Base-by-base conservation (phyloP, 2,888 invertebrate species). In the Automeris io region DNA sequence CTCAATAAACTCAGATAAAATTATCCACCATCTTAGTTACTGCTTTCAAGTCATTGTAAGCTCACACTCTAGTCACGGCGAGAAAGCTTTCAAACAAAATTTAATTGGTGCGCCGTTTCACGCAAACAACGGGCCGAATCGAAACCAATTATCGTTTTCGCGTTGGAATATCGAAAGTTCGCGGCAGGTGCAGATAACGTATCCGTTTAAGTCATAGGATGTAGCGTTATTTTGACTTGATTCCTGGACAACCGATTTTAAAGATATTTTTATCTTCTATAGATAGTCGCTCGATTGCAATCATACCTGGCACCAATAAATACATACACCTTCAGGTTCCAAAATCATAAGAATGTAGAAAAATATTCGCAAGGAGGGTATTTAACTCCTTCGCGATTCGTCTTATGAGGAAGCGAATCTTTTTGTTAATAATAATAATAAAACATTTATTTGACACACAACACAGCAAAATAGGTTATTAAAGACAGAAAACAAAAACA, bases 141-240 rank as follows among this genome's bases (percentile, higher is more conserved):
- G 77, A 75, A 78, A 78, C 76, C 81, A 81, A 81, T 81, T 80
- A 79, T 75, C 77, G 80, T 75, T 79, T 74, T 72, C 79, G 68
- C 70, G 72, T 75, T 69, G 66, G 70, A 66, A 72, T 77, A 78
- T 76, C 76, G 76, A 77, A 78, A 78, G 78, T 80, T 76, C 60
- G 80, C 64, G 70, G 70, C 80, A 81, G 80, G 80, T 81, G 80
- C 65, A 68, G 64, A 62, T 69, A 74, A 76, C 72, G 70, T 52
- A 29, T 51, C 36, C 37, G 38, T 23, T 18, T 40, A 50, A 60
- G 51, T 1, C 8, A 46, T 3, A 46, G 39, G 64, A 45, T 51
- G 35, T 2, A 50, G 72, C 29, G 29, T 29, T 29, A 16, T 11
- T 26, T 13, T 1, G 6, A 22, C 3, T 8, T 13, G 13, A 1